These are phyloP conservation scores for Nyctereutes procyonoides DNA, from an alignment of 2,113 vertebrate genomes.

Conservation along the genomic window DNA sequence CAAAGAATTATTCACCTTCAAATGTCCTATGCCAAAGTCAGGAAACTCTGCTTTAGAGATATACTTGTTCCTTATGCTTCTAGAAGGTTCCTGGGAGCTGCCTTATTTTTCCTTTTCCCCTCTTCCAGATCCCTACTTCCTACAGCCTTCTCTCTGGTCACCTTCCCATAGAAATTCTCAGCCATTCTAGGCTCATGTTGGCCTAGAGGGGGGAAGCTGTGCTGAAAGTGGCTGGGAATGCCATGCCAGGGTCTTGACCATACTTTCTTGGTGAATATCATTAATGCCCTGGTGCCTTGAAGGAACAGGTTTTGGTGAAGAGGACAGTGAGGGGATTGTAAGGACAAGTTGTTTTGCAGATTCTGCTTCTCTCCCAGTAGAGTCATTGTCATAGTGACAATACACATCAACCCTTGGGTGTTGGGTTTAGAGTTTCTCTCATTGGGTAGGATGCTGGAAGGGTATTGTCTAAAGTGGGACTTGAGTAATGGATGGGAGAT, in stretches of 20 bases:
- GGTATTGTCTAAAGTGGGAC: background rate
- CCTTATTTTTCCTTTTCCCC: background rate
- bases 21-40: background rate
- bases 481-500: background rate
- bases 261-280: background rate
- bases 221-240: background rate
- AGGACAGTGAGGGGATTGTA: no score
- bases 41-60: background rate
- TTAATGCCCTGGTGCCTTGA: background rate
- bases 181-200: background rate
- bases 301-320: background rate
- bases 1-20: background rate
- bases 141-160: background rate
- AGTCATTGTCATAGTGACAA: background rate
- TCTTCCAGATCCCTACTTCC: background rate
- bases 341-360: background rate
- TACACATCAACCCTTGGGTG: fast-evolving
- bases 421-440: background rate
- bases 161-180: background rate
- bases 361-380: background rate
- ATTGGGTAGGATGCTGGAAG: background rate
- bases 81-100: background rate
- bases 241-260: no score
- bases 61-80: background rate
- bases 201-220: background rate